Evolutionary conservation across 2,797 vertebrate species (phyloP).

Genomic region (Euphonia xanthogaster): DNA sequence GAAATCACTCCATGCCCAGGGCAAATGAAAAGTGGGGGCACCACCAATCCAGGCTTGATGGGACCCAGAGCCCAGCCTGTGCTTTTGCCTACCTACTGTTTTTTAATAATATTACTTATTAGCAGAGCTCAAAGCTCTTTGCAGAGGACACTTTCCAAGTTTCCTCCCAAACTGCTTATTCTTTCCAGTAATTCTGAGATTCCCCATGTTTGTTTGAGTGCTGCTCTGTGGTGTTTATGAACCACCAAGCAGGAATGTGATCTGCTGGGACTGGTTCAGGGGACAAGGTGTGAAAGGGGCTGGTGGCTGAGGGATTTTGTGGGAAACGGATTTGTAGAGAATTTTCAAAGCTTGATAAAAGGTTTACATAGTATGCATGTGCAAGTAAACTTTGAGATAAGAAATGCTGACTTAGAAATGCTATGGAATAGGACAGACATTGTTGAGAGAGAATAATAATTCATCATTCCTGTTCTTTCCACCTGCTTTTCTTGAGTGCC

Average conservation of each 20-base stretch:
- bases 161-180: background rate
- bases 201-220: background rate
- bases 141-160: background rate
- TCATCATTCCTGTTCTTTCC: background rate
- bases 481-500: background rate
- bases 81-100: background rate
- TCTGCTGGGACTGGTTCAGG: background rate
- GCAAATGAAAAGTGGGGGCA: background rate
- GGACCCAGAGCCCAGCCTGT: accelerated
- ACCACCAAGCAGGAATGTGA: background rate
- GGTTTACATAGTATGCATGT: background rate
- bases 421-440: background rate
- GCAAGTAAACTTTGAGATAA: background rate
- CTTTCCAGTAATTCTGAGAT: background rate
- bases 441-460: background rate
- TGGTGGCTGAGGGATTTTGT: background rate
- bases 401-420: background rate
- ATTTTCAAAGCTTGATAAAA: background rate
- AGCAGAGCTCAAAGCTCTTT: background rate
- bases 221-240: background rate
- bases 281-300: background rate
- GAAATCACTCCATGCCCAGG: background rate
- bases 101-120: background rate
- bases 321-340: background rate
- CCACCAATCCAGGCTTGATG: background rate